Conservation (phyloP, 1,140 invertebrate genomes). For the Drosophila sucinea region DNA sequence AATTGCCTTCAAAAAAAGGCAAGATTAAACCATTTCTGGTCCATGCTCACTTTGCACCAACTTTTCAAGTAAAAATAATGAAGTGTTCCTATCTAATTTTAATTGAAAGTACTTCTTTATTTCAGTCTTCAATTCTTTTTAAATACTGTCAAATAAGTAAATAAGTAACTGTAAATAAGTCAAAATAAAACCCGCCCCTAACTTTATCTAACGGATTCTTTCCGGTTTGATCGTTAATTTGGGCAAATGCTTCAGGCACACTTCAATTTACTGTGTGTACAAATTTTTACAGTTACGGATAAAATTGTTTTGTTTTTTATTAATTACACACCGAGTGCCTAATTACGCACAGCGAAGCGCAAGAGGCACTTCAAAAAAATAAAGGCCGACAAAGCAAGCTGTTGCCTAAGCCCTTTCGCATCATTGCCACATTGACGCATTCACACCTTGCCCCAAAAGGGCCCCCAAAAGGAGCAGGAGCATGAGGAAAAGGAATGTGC, state of each 20-base stretch:
- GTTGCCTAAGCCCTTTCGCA: constrained; percentile 41
- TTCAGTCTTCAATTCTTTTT: too few relatives aligned
- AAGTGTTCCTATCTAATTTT: too few relatives aligned
- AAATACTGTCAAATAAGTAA: too few relatives aligned
- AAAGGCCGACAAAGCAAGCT: constrained; percentile 44
- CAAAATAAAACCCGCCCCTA: neutral
- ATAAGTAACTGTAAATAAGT: neutral
- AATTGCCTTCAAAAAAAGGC: too few relatives aligned
- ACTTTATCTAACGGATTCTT: constrained; percentile 3
- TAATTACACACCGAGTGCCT: constrained; percentile 67
- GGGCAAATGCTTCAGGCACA: neutral
- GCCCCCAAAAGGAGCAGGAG: neutral
- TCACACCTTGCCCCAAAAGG: constrained; percentile 59
- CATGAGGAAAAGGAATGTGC: constrained; percentile 19
- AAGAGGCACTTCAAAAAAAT: constrained; percentile 10
- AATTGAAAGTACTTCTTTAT: too few relatives aligned
- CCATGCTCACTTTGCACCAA: too few relatives aligned
- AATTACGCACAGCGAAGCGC: constrained; percentile 45
- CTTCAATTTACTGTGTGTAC: constrained; percentile 3
- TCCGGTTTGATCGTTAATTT: constrained; percentile 5
- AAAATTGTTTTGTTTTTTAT: constrained; percentile 51
- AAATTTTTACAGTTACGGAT: constrained; percentile 41
- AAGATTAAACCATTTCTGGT: too few relatives aligned
- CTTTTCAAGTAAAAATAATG: too few relatives aligned
- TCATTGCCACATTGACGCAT: constrained; percentile 73